Evolutionary conservation across 2,888 invertebrate species (phyloP).

Genomic region (Pammene aurita): DNA sequence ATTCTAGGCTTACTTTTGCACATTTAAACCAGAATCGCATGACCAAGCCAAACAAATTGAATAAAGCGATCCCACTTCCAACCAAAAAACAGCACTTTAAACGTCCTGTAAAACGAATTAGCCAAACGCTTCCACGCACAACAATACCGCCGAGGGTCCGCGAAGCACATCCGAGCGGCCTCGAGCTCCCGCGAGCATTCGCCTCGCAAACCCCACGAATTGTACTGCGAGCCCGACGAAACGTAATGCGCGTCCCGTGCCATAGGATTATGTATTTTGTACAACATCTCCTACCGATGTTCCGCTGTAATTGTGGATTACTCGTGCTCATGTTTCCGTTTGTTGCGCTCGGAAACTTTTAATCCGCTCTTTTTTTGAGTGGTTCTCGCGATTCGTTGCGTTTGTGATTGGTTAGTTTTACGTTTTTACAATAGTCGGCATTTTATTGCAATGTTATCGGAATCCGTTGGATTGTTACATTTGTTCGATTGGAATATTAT

Average conservation of each 20-base stretch:
- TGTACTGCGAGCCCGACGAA: slow-evolving; percentile 22
- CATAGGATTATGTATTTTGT: slow-evolving; percentile 76
- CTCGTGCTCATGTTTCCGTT: slow-evolving; percentile 72
- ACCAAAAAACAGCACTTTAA: slow-evolving; percentile 15
- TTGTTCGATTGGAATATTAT: not conserved
- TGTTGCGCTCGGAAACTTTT: slow-evolving; percentile 52
- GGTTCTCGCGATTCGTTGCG: slow-evolving; percentile 24
- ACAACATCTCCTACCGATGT: slow-evolving; percentile 77
- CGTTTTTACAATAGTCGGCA: slow-evolving; percentile 27
- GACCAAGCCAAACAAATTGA: slow-evolving; percentile 6
- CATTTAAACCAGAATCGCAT: not conserved
- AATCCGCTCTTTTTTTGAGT: slow-evolving; percentile 33
- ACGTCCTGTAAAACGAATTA: slow-evolving; percentile 29
- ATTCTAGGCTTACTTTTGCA: not conserved
- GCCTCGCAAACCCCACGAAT: slow-evolving; percentile 43
- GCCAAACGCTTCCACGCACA: slow-evolving; percentile 33
- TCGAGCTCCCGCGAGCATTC: slow-evolving; percentile 66
- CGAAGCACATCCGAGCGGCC: slow-evolving; percentile 61
- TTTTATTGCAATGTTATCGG: slow-evolving; percentile 12
- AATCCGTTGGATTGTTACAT: slow-evolving; percentile 7
- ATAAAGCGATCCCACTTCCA: not conserved
- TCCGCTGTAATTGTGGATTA: slow-evolving; percentile 80
- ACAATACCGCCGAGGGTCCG: slow-evolving; percentile 54
- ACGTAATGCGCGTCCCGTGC: slow-evolving; percentile 42
- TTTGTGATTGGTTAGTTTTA: slow-evolving; percentile 32